These are phyloP conservation scores for Tubulanus polymorphus DNA, from an alignment of 2,888 invertebrate species.

Conservation along the genomic window DNA sequence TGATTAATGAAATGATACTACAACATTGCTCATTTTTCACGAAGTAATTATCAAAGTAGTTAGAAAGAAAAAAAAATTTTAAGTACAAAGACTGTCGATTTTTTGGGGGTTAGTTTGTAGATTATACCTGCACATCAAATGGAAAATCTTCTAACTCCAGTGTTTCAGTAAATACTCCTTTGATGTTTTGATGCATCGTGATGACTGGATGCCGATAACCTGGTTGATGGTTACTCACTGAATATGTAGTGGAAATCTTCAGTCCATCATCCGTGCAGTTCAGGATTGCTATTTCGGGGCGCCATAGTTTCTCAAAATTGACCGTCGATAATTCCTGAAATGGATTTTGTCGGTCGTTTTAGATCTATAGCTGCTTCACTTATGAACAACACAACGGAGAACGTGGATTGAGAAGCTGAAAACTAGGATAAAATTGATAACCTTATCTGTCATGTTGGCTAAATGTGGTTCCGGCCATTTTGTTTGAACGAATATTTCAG, in stretches of 20 bases:
- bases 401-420: too few relatives aligned
- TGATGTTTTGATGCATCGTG: conserved; percentile 31
- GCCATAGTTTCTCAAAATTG: conserved; percentile 24
- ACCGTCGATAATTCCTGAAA: not conserved
- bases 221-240: conserved; percentile 24
- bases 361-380: too few relatives aligned
- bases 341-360: too few relatives aligned
- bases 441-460: not conserved
- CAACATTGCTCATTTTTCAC: too few relatives aligned
- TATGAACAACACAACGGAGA: too few relatives aligned
- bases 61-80: too few relatives aligned
- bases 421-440: not conserved
- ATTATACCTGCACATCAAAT: conserved; percentile 40
- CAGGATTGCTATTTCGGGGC: conserved; percentile 30
- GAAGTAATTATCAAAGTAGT: too few relatives aligned
- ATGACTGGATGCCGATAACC: conserved; percentile 31
- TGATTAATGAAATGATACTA: too few relatives aligned
- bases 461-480: conserved; percentile 34
- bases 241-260: too few relatives aligned
- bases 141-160: conserved; percentile 39
- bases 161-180: conserved; percentile 33
- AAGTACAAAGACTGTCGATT: too few relatives aligned
- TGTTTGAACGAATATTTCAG: conserved; percentile 35
- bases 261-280: conserved; percentile 31
- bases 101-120: too few relatives aligned